Base-by-base conservation (phyloP, 2,113 vertebrate species). In the Ascaphus truei region DNA sequence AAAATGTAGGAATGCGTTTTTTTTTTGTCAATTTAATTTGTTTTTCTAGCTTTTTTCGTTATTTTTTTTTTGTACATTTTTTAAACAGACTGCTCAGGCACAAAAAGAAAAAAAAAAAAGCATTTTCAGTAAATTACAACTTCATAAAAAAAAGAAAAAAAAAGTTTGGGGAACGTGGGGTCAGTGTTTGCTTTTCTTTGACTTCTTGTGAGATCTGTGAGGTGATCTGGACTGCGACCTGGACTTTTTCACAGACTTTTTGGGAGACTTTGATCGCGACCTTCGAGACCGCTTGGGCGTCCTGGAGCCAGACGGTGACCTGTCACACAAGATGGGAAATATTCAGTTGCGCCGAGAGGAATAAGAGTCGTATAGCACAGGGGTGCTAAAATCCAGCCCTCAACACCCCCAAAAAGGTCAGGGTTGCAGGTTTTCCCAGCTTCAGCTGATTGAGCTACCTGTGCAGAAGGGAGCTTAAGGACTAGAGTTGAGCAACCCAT, bases 161-260 rank as follows among this genome's bases (percentile, higher is more conserved):
- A 77, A 88, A 88, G 66, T 84, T 82, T 75, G 77, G 76, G 74
- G 74, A 82, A 65, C 63, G 72, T 71, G 74, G 74, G 77, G 89
- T 98, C 95, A 99, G 93, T 98, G 97, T 93, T 99, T 99, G 88
- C 93, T 98, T 86, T 98, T 99, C 92, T 99, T 99, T 73, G 97
- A 98, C 77, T 99, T 99, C 90, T 99, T 99, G 90, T 99, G 98
- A 80, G 96, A 98, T 81, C 96, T 93, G 84, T 98, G 96, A 73
- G 98, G 98, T 71, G 98, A 99, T 64, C 93, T 91, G 55, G 97
- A 98, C 77, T 93, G 93, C 55, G 98, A 98, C 62, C 96, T 92
- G 77, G 97, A 99, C 79, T 99, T 99, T 84, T 98, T 99, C 6
- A 92, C 82, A 58, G 96, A 95, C 78, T 99, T 99, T 84, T 98